Percentiles rank a stretch among this genome's conserved stretches.
These are phyloP conservation scores for Tachina lurida DNA, from an alignment of 2,888 invertebrate species.

Conservation along the genomic window DNA sequence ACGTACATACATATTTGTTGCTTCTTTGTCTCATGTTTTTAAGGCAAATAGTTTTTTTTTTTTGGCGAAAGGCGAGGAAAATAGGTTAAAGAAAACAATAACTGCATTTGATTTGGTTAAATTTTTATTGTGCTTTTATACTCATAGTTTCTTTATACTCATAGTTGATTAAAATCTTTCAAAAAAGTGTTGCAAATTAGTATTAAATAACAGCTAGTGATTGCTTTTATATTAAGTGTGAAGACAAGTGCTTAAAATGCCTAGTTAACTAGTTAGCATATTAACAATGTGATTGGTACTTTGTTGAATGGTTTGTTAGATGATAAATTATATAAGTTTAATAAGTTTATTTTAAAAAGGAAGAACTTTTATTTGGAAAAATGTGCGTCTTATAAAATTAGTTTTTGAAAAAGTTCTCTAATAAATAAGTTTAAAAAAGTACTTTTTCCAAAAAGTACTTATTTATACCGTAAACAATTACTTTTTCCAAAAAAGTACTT, in stretches of 20 bases:
- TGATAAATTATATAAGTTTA: background rate
- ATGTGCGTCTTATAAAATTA: too few relatives aligned
- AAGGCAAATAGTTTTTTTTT: background rate
- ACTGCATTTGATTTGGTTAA: background rate
- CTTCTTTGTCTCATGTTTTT: background rate
- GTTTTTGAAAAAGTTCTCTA: background rate
- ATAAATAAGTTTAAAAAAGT: background rate
- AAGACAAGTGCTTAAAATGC: conserved; percentile 24
- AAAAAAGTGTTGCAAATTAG: conserved; percentile 51
- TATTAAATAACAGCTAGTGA: conserved; percentile 48
- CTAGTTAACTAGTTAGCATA: conserved; percentile 21
- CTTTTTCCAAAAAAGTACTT: too few relatives aligned
- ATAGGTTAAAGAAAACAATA: conserved; percentile 56
- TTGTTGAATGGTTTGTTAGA: background rate
- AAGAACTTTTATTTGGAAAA: too few relatives aligned
- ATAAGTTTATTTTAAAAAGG: background rate
- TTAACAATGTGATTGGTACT: background rate
- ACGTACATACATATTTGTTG: background rate
- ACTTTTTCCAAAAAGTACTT: background rate
- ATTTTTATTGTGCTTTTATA: background rate
- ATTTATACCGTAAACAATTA: too few relatives aligned
- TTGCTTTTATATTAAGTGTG: conserved; percentile 52
- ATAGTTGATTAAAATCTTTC: conserved; percentile 43
- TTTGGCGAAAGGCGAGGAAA: conserved; percentile 20
- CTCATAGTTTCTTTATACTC: background rate